Evolutionary conservation across 2,113 vertebrate species (phyloP).

Genomic region (Nibea albiflora): DNA sequence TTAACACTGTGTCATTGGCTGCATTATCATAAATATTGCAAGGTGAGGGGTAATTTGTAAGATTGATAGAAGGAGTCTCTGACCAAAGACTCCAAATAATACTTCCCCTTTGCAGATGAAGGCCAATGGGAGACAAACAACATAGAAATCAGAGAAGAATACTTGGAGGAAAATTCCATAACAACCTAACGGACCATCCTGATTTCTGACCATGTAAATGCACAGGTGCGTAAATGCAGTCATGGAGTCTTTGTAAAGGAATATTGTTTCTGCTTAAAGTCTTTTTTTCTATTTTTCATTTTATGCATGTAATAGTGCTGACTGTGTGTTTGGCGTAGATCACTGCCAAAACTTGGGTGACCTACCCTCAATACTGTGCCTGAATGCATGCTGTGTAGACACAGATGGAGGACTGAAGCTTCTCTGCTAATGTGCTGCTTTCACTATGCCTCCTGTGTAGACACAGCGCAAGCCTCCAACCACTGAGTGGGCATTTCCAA

Average conservation of each 20-base stretch:
- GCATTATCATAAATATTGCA: constrained; percentile 79
- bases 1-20: constrained; percentile 69
- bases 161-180: not conserved
- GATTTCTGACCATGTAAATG: not conserved
- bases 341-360: not conserved
- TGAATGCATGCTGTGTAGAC: constrained; percentile 8
- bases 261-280: too few species aligned
- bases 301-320: too few species aligned
- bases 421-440: not conserved
- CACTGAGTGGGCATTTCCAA: too few species aligned
- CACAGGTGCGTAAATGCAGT: too few species aligned
- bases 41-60: constrained; percentile 75
- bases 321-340: not conserved
- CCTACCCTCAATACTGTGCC: not conserved
- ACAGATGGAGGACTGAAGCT: not conserved
- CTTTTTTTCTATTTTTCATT: too few species aligned
- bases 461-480: too few species aligned
- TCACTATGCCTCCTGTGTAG: too few species aligned
- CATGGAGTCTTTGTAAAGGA: too few species aligned
- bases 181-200: not conserved
- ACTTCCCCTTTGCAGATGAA: constrained; percentile 33
- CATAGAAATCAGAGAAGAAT: constrained; percentile 4
- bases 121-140: constrained; percentile 17
- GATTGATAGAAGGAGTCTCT: constrained; percentile 67
- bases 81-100: constrained; percentile 62